Evolutionary conservation across 1,140 invertebrate genomes (phyloP).

Genomic region (Sipha flava): DNA sequence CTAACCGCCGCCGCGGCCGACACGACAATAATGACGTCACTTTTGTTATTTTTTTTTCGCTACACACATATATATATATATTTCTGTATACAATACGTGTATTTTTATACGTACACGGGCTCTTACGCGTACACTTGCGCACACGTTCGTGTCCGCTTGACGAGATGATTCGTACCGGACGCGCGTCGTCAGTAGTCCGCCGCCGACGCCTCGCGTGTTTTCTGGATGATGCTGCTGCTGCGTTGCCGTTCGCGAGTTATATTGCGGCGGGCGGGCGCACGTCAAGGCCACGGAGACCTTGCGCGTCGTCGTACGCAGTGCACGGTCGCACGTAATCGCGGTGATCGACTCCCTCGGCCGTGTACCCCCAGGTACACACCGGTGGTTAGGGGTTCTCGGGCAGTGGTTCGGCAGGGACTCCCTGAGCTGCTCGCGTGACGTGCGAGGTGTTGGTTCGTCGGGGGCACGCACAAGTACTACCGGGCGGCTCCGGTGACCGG

Average conservation of each 20-base stretch:
- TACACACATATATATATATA: neutral
- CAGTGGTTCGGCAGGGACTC: no score
- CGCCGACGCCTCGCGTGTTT: neutral
- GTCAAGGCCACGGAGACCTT: neutral
- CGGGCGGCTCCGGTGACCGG: no score
- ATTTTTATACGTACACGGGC: neutral
- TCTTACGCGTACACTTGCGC: neutral
- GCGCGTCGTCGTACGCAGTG: neutral
- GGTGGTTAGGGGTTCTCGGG: no score
- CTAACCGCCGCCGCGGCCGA: neutral
- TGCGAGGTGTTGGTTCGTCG: no score
- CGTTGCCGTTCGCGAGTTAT: no score
- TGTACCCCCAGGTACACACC: no score
- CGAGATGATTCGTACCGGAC: no score
- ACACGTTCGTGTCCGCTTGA: neutral
- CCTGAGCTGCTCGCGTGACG: no score
- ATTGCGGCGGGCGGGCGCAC: neutral
- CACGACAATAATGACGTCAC: slow-evolving; percentile 24
- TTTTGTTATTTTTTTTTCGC: slow-evolving; percentile 21
- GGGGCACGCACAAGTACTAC: no score
- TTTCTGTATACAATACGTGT: neutral
- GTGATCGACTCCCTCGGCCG: no score
- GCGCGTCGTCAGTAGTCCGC: neutral
- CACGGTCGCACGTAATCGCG: neutral
- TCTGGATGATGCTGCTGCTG: neutral